These are phyloP conservation scores for Hyppa rectilinea DNA, from an alignment of 2,888 invertebrate species.

Conservation along the genomic window DNA sequence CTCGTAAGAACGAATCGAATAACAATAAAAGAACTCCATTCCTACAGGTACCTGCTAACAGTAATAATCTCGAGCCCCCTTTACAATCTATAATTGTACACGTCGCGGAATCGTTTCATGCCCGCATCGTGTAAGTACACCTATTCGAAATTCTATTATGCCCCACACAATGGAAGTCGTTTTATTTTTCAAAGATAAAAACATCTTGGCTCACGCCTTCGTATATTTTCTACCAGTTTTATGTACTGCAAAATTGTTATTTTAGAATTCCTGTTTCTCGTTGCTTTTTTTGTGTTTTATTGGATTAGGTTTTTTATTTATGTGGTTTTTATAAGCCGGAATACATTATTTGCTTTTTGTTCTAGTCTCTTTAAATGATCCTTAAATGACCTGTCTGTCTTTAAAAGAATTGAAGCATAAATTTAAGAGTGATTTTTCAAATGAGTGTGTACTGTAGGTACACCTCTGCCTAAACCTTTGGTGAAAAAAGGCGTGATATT, in stretches of 20 bases:
- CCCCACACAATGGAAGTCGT: conserved; percentile 56
- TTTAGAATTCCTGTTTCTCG: conserved; percentile 33
- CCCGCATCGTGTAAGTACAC: conserved; percentile 36
- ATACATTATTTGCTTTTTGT: not conserved
- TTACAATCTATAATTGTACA: conserved; percentile 59
- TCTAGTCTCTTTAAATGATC: no score
- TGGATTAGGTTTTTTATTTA: not conserved
- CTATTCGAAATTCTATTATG: conserved; percentile 62
- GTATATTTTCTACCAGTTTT: conserved; percentile 49
- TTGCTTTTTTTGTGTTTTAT: conserved; percentile 7
- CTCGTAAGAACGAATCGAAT: conserved; percentile 4
- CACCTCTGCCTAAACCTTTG: no score
- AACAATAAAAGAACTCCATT: conserved; percentile 27
- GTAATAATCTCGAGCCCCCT: conserved; percentile 18
- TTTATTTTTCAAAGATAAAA: conserved; percentile 62
- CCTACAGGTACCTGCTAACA: not conserved
- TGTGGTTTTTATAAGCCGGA: not conserved
- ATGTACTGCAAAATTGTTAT: conserved; percentile 62
- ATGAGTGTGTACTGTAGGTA: no score
- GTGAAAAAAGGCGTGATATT: no score
- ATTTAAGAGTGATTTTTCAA: no score
- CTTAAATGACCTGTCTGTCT: no score
- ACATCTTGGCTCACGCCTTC: conserved; percentile 39
- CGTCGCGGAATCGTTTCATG: conserved; percentile 39
- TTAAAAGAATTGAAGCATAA: no score